phyloP scores from a whole-genome alignment of 2,888 invertebrate species.

The Autographa pulchrina region DNA sequence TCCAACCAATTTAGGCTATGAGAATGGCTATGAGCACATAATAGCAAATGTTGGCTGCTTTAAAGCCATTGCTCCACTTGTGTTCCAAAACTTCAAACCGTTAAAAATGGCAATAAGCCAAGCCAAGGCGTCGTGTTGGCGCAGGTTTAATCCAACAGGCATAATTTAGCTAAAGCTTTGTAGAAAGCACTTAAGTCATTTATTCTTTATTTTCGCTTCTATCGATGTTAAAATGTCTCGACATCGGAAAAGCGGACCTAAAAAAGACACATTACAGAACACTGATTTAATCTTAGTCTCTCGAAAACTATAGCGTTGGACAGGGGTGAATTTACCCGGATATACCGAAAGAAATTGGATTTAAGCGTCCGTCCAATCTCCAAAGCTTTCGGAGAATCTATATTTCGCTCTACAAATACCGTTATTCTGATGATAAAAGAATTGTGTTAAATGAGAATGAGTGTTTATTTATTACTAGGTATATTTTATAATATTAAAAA shows the following conservation, averaged over 20 bases:
- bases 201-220: neutral
- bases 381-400: constrained; percentile 38
- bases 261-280: constrained; percentile 21
- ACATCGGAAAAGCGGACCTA: neutral
- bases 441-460: neutral
- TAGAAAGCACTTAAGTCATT: constrained; percentile 7
- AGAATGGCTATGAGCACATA: neutral
- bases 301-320: constrained; percentile 42
- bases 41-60: neutral
- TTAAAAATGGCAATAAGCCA: constrained; percentile 8
- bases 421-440: constrained; percentile 40
- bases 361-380: constrained; percentile 60
- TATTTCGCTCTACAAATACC: constrained; percentile 36
- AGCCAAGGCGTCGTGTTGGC: constrained; percentile 2
- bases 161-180: constrained; percentile 10
- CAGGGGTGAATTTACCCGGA: constrained; percentile 41
- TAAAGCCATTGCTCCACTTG: constrained; percentile 6
- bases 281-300: constrained; percentile 41
- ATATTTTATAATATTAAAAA: no score
- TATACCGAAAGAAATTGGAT: constrained; percentile 61
- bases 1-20: neutral
- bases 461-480: neutral
- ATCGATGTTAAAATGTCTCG: neutral
- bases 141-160: constrained; percentile 6
- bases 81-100: constrained; percentile 1